Base-by-base conservation (phyloP, 2,888 invertebrate genomes). In the Caenorhabditis zanzibari region DNA sequence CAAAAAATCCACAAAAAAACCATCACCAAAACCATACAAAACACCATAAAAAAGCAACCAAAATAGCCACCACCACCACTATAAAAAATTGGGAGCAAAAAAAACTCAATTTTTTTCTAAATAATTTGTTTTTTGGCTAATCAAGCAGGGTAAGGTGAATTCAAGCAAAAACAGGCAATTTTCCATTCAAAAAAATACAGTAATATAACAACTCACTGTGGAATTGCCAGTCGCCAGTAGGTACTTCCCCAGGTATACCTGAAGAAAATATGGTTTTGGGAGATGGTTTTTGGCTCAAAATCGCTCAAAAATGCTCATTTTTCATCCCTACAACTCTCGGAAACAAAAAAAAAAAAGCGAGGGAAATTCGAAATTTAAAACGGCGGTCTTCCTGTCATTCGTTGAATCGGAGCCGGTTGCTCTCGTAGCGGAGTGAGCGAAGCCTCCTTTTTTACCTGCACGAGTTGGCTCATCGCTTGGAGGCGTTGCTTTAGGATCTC, bases 231-330 rank as follows among this genome's bases (percentile, higher is more conserved):
- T 32, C 10, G 66, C 56, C 16, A 75, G 66, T n/a, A 75, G 58
- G 38, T 75, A 75, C 35, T 75, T 75, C 49, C 66, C 75, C 66
- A 68, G 44, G 26, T 75, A 66, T 12, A 66, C 35, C 75, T 75
- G 75, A 49, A 72, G 41, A 32, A 61, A 16, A 6, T 14, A 56
- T 16, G 58, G 58, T 24, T 24, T 12, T 54, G 66, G 2, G 47
- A n/a, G n/a, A 44, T 14, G 44, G 44, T n/a, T n/a, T n/a, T n/a
- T n/a, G n/a, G n/a, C n/a, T n/a, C n/a, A n/a, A n/a, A 14, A n/a
- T 5, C 14, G 12, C 44, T n/a, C n/a, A 16, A 44, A 44, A 32
- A 32, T 32, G 5, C 32, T 4, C 32, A n/a, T n/a, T n/a, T n/a
- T n/a, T n/a, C n/a, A n/a, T 7, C 32, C 32, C 7, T 32, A 7